Conservation (phyloP, 2,113 vertebrate species). For the Clarias batrachus region DNA sequence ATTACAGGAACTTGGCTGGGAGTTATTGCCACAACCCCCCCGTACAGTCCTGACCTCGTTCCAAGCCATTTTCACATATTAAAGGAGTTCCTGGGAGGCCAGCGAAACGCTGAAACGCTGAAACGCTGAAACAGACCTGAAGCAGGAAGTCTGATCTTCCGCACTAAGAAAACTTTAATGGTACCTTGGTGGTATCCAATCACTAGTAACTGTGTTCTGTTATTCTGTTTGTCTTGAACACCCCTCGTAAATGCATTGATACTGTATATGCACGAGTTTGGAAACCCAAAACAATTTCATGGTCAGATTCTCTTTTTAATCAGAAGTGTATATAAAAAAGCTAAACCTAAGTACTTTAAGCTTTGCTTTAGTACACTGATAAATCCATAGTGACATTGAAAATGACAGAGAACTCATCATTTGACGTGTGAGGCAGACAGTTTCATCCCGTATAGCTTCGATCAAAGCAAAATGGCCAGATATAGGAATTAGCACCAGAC, state of each 20-base stretch:
- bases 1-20: too few relatives aligned
- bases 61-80: too few relatives aligned
- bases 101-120: too few relatives aligned
- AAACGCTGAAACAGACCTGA: too few relatives aligned
- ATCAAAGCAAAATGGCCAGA: constrained; percentile 33
- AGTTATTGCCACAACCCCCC: too few relatives aligned
- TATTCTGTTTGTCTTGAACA: background rate
- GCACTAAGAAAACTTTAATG: too few relatives aligned
- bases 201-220: background rate
- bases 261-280: background rate
- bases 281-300: background rate
- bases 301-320: background rate
- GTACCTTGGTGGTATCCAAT: too few relatives aligned
- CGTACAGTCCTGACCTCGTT: too few relatives aligned
- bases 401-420: background rate
- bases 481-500: constrained; percentile 37
- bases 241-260: background rate
- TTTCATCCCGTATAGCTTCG: constrained; percentile 9
- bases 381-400: background rate
- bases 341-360: too few relatives aligned
- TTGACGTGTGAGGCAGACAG: constrained; percentile 10
- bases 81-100: too few relatives aligned
- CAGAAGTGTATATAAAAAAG: background rate
- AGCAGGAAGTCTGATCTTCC: too few relatives aligned
- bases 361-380: background rate